Evolutionary conservation across 2,113 vertebrate genomes (phyloP), one percentile per base, ranked within the genome.

Genomic region (Potamarius usumacintae): DNA sequence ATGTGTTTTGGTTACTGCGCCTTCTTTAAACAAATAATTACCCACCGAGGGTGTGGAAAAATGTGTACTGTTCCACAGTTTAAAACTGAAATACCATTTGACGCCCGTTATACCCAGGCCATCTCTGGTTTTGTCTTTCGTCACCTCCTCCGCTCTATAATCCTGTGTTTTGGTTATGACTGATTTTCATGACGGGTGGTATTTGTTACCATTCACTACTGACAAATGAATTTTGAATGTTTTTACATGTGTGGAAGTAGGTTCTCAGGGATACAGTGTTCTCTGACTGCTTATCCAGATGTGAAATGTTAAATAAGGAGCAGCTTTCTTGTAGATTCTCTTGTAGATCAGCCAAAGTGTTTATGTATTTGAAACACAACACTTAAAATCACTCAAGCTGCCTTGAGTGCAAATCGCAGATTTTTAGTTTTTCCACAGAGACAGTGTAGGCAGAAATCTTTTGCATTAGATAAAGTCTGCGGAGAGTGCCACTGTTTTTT

Each of bases 11-110:
- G 53, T 87, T 27, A 17, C 65, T 69, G 65, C 15, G 9, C 30
- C 34, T 74, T 50, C 22, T 82, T 87, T 71, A 72, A 72, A 87
- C 10, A 76, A 52, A 42, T 22, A 27, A 74, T 30, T 60, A 76
- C 60, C 65, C 69, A 17, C 71, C 15, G 27, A 18, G 57, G 5
- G 69, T 60, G 27, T 30, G 30, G 4, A n/a, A 50, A 22, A n/a
- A 9, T n/a, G 25, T n/a, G 48, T 53, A 65, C n/a, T 52, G 84
- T 79, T 63, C 42, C n/a, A n/a, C 62, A 67, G 62, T 48, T 67
- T 63, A 67, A 53, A 53, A 27, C 42, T 50, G 7, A 67, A 69
- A 53, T 69, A 83, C 52, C 42, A 12, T 69, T 52, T 69, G 25
- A 20, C 15, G 4, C 27, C 63, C 20, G 82, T 52, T 83, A 1